These are phyloP conservation scores for Merops nubicus DNA, from an alignment of 2,113 vertebrate species.

Conservation along the genomic window DNA sequence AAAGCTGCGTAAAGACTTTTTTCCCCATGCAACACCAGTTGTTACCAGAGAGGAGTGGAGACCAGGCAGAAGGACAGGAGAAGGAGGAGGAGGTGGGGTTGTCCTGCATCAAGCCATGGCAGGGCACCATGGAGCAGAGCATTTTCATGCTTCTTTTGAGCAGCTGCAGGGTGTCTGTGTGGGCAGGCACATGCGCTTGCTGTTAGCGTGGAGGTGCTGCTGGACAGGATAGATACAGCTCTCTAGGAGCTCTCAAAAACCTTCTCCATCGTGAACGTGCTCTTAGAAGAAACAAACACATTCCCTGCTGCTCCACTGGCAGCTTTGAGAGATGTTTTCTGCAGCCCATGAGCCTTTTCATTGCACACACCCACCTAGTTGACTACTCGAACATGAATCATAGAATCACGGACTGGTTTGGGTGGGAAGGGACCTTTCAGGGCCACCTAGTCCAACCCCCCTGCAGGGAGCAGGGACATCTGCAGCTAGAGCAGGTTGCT, in stretches of 20 bases:
- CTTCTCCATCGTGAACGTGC: not conserved
- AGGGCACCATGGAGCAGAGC: not conserved
- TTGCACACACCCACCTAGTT: not conserved
- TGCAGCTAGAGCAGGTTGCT: not conserved
- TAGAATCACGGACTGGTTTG: not conserved
- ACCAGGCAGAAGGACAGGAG: not conserved
- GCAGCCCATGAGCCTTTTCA: accelerated
- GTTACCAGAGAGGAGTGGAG: not conserved
- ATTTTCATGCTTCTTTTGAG: accelerated
- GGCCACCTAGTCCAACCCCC: not conserved
- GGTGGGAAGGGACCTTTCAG: not conserved
- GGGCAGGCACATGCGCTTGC: not conserved
- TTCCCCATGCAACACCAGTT: accelerated
- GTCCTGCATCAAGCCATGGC: accelerated
- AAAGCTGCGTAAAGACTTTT: not conserved
- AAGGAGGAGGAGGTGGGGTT: not conserved
- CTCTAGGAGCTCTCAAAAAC: not conserved
- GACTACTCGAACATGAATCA: not conserved
- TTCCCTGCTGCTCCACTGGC: not conserved
- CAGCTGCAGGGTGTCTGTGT: no score
- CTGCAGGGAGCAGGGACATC: not conserved
- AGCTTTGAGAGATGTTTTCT: accelerated
- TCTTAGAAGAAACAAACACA: not conserved
- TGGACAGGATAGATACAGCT: not conserved
- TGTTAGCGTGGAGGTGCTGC: not conserved